A percentile compares a stretch with the other conserved stretches of the same genome.
Evolutionary conservation across 2,113 vertebrate species (phyloP).

Genomic region (Pseudopipra pipra): DNA sequence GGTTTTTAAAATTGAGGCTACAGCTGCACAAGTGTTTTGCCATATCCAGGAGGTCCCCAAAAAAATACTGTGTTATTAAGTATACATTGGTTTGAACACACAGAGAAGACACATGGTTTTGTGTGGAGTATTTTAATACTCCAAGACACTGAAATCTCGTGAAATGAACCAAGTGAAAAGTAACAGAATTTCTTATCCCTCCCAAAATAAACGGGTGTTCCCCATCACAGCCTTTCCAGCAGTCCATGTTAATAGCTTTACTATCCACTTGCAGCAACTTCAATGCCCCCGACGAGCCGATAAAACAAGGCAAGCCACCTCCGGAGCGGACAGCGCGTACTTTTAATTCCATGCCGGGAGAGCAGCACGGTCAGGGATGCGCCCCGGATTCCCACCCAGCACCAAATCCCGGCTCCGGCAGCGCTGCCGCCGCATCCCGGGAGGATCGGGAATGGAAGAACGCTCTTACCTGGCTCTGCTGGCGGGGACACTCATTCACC

Average conservation of each 20-base stretch:
- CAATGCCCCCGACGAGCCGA: neutral
- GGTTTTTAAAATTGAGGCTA: neutral
- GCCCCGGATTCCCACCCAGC: neutral
- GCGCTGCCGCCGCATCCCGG: neutral
- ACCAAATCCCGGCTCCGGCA: neutral
- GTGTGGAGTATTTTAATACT: neutral
- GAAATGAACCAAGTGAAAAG: neutral
- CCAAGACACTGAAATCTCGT: neutral
- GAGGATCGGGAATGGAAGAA: rapidly evolving
- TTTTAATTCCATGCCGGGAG: neutral
- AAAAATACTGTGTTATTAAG: neutral
- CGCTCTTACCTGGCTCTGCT: constrained; percentile 66
- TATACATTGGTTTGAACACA: neutral
- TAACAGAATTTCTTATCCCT: neutral
- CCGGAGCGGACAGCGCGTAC: rapidly evolving
- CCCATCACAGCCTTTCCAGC: constrained; percentile 47
- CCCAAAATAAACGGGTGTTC: neutral
- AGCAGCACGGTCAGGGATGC: rapidly evolving
- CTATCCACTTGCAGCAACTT: constrained; percentile 8
- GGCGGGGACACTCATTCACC: constrained; percentile 22
- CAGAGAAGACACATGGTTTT: neutral
- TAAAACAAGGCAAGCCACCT: neutral
- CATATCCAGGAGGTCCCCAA: neutral
- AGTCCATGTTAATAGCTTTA: constrained; percentile 79
- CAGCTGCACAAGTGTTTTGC: neutral